Percentiles rank a stretch among this genome's conserved stretches.
Conservation (phyloP, 2,888 invertebrate species). For the Sericinus montela region DNA sequence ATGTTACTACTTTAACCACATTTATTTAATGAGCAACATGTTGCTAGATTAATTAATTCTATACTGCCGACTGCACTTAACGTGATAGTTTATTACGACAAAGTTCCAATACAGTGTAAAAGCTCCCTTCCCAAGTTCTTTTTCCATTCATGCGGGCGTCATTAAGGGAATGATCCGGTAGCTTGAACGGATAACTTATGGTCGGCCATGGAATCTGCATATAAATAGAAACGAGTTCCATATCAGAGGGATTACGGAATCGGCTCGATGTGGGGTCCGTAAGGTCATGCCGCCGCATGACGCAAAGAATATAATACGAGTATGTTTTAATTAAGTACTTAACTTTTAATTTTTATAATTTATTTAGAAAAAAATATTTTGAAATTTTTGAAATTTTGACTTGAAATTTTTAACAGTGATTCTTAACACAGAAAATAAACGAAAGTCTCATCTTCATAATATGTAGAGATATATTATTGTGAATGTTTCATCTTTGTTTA, state of each 20-base stretch:
- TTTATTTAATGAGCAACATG: conserved; percentile 68
- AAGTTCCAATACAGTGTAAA: conserved; percentile 47
- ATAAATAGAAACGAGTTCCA: conserved; percentile 69
- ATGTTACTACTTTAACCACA: conserved; percentile 32
- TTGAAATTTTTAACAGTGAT: too few relatives aligned
- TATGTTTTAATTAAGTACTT: too few relatives aligned
- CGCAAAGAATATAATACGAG: background rate
- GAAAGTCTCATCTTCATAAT: too few relatives aligned
- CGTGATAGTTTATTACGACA: conserved; percentile 42
- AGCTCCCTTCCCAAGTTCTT: conserved; percentile 49
- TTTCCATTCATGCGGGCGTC: conserved; percentile 65
- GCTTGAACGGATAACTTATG: conserved; percentile 73
- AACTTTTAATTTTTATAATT: too few relatives aligned
- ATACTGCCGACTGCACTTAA: conserved; percentile 47
- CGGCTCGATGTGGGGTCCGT: conserved; percentile 20
- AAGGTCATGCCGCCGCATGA: conserved; percentile 20
- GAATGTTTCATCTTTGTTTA: too few relatives aligned
- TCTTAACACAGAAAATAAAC: too few relatives aligned
- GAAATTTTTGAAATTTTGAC: too few relatives aligned
- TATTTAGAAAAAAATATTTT: too few relatives aligned
- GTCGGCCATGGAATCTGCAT: conserved; percentile 74
- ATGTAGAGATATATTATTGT: too few relatives aligned
- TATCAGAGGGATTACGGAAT: conserved; percentile 43
- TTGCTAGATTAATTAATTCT: conserved; percentile 68
- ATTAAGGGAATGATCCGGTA: conserved; percentile 72